Percentiles rank a stretch among this genome's conserved stretches.
These are phyloP conservation scores for Halocaridina rubra DNA, from an alignment of 2,888 invertebrate species.

Conservation along the genomic window DNA sequence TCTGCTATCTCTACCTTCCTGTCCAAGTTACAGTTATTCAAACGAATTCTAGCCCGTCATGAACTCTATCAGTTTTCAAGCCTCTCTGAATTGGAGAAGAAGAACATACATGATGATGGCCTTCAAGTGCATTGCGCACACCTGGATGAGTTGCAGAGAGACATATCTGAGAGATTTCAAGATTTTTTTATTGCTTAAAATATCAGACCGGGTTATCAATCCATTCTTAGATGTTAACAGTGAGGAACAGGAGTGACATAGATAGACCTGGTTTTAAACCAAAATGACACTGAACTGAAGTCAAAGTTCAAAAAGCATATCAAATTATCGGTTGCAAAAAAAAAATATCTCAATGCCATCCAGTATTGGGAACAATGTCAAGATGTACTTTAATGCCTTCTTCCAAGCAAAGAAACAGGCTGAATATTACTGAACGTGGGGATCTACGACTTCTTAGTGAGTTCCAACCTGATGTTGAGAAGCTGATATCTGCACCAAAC, in stretches of 20 bases:
- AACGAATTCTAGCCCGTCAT: constrained; percentile 45
- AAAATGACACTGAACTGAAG: neutral
- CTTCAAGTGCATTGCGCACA: constrained; percentile 26
- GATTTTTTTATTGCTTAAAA: constrained; percentile 18
- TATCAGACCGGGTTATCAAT: neutral
- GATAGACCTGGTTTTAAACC: no score
- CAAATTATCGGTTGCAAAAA: no score
- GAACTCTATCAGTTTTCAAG: constrained; percentile 54
- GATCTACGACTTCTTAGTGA: no score
- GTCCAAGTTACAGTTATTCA: constrained; percentile 49
- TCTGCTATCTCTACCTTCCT: constrained; percentile 54
- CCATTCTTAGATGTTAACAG: neutral
- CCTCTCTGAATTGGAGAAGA: constrained; percentile 43
- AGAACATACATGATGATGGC: constrained; percentile 45
- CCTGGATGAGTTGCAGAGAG: constrained; percentile 11
- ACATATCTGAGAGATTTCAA: constrained; percentile 11
- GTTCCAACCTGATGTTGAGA: no score
- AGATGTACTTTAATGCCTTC: no score
- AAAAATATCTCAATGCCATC: no score
- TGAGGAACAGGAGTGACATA: constrained; percentile 9
- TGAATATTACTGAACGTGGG: no score
- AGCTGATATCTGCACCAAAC: no score
- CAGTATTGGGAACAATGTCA: no score
- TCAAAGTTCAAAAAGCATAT: no score
- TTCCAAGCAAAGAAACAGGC: no score